Percentiles rank a stretch among this genome's conserved stretches.
phyloP scores from a whole-genome alignment of 2,113 vertebrate species.

The Pachycephala philippinensis region DNA sequence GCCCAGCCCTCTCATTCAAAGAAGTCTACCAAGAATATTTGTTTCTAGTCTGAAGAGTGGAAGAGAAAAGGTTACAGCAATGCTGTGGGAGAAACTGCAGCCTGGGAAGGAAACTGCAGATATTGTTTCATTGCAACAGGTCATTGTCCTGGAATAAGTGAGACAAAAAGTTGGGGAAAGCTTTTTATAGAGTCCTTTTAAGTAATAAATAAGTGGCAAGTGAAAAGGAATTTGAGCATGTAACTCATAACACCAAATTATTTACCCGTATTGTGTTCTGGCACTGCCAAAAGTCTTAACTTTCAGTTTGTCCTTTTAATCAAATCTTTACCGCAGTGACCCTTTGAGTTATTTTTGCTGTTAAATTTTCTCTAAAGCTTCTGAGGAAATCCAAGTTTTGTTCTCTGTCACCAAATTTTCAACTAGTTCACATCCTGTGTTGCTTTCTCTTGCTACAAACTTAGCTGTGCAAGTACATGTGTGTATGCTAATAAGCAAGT shows the following conservation, averaged over 20 bases:
- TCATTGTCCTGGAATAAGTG: background rate
- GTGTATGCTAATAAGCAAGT: background rate
- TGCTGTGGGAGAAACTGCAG: background rate
- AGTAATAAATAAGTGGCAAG: background rate
- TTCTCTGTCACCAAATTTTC: background rate
- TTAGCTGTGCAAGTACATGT: background rate
- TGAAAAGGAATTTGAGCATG: background rate
- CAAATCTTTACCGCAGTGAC: background rate
- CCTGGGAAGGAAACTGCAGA: background rate
- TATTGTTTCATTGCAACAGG: background rate
- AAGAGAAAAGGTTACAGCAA: background rate
- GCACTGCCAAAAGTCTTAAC: background rate
- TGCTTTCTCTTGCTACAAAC: background rate
- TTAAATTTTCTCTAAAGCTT: background rate
- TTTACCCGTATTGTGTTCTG: background rate
- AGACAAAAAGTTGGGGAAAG: background rate
- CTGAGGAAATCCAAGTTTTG: background rate
- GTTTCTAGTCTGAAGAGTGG: background rate
- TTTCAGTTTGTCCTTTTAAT: background rate
- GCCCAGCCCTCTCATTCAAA: background rate
- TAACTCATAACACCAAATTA: background rate
- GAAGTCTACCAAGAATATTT: background rate
- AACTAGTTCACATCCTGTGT: background rate
- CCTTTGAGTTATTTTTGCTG: background rate
- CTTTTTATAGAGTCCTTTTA: background rate